Evolutionary conservation across 1,140 invertebrate genomes (phyloP).

Genomic region (Apocrypta bakeri): DNA sequence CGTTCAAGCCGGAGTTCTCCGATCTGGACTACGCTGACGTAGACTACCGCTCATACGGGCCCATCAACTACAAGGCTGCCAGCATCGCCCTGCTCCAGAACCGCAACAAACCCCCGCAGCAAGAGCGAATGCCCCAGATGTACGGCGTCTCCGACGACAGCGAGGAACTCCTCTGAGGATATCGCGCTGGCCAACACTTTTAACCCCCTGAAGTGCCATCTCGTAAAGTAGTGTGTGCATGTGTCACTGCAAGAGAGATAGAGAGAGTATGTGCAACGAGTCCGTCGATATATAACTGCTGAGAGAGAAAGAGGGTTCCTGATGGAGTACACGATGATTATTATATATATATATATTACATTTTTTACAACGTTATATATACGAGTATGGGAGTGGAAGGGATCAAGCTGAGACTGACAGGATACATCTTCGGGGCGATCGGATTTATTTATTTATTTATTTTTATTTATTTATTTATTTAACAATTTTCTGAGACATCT

Average conservation of each 20-base stretch:
- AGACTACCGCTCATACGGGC: conserved; percentile 90
- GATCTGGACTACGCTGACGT: conserved; percentile 92
- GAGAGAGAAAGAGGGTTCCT: not conserved
- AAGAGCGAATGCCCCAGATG: conserved; percentile 70
- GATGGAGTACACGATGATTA: conserved; percentile 3
- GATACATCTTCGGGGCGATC: not conserved
- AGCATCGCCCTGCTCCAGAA: conserved; percentile 67
- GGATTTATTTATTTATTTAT: too few relatives aligned
- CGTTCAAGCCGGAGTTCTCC: conserved; percentile 81
- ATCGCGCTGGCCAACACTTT: conserved; percentile 4
- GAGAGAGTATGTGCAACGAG: conserved; percentile 7
- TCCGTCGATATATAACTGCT: conserved; percentile 51
- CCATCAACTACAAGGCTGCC: conserved; percentile 74
- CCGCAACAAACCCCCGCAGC: conserved; percentile 58
- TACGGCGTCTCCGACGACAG: conserved; percentile 71
- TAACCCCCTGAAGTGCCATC: conserved; percentile 59
- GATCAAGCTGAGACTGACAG: conserved; percentile 62
- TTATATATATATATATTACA: conserved; percentile 55
- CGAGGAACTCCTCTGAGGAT: conserved; percentile 70
- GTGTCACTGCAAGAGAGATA: conserved; percentile 28
- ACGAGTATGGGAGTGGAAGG: conserved; percentile 59
- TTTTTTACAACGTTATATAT: not conserved
- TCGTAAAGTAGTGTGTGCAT: conserved; percentile 30
- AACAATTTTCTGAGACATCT: too few relatives aligned
- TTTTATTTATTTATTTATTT: too few relatives aligned